Percentiles rank a stretch among this genome's conserved stretches.
Evolutionary conservation across 2,888 invertebrate species (phyloP).

Genomic region (Autographa pulchrina): DNA sequence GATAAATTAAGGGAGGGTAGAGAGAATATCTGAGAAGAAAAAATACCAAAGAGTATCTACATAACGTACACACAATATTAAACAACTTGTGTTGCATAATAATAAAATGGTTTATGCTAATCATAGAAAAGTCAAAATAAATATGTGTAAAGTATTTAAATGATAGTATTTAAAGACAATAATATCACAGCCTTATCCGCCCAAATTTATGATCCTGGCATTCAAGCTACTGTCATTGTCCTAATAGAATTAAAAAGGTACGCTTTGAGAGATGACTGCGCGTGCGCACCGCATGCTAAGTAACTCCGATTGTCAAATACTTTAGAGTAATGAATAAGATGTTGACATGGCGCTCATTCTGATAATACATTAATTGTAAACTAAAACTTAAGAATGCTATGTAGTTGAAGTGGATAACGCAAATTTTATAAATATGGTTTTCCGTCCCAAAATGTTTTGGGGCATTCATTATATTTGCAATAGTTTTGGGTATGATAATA

Average conservation of each 20-base stretch:
- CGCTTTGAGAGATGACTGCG: conserved; percentile 31
- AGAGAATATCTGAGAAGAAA: no score
- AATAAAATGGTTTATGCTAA: neutral
- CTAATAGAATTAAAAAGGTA: conserved; percentile 18
- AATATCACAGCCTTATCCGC: neutral
- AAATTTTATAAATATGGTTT: no score
- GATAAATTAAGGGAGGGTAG: no score
- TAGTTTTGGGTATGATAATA: no score
- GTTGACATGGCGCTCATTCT: conserved; percentile 5
- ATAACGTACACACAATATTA: no score
- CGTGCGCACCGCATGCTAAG: conserved; percentile 27
- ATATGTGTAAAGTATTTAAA: neutral
- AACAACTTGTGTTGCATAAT: neutral
- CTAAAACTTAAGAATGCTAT: neutral
- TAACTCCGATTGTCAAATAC: conserved; percentile 18
- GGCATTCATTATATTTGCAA: no score
- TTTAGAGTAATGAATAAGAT: conserved; percentile 31
- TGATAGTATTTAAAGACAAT: neutral
- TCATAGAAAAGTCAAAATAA: neutral
- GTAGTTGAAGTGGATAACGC: no score
- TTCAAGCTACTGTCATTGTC: conserved; percentile 5
- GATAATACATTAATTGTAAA: conserved; percentile 2
- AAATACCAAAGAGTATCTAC: no score
- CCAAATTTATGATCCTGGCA: neutral
- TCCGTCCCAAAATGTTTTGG: no score